phyloP scores from a whole-genome alignment of 2,797 vertebrate genomes.

The Phoeniculus purpureus region DNA sequence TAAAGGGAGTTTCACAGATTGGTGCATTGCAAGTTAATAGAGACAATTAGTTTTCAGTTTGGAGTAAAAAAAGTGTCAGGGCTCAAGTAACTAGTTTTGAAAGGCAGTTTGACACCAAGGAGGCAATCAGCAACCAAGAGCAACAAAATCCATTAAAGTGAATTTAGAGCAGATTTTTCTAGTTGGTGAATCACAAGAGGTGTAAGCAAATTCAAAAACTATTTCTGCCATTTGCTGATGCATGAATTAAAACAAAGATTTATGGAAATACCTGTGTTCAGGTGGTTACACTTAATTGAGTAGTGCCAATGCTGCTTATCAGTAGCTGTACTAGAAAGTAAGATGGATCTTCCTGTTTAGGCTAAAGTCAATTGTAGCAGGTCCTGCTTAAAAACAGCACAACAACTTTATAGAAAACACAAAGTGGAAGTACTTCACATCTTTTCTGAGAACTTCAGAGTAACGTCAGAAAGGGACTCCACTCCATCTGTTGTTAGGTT shows the following conservation, averaged over 20 bases:
- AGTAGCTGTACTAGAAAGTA: not conserved
- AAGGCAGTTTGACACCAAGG: not conserved
- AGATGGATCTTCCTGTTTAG: not conserved
- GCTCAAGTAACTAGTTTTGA: not conserved
- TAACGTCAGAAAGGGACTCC: not conserved
- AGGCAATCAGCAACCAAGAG: not conserved
- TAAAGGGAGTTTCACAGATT: not conserved
- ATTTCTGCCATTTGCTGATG: not conserved
- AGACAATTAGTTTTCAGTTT: not conserved
- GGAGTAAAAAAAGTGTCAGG: not conserved
- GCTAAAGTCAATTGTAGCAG: not conserved
- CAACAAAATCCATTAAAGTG: not conserved
- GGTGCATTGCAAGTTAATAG: not conserved
- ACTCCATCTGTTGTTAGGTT: not conserved
- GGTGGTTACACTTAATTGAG: not conserved
- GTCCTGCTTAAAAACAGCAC: not conserved
- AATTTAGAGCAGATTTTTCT: not conserved
- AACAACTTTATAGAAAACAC: not conserved
- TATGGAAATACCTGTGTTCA: not conserved
- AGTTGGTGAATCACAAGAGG: not conserved
- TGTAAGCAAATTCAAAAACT: not conserved
- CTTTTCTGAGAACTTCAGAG: not conserved
- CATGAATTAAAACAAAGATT: not conserved
- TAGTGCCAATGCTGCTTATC: not conserved
- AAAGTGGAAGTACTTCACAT: not conserved